A percentile compares a stretch with the other conserved stretches of the same genome.
These are phyloP conservation scores for Psittacula derbiana DNA, from an alignment of 2,797 vertebrate genomes.

Conservation along the genomic window DNA sequence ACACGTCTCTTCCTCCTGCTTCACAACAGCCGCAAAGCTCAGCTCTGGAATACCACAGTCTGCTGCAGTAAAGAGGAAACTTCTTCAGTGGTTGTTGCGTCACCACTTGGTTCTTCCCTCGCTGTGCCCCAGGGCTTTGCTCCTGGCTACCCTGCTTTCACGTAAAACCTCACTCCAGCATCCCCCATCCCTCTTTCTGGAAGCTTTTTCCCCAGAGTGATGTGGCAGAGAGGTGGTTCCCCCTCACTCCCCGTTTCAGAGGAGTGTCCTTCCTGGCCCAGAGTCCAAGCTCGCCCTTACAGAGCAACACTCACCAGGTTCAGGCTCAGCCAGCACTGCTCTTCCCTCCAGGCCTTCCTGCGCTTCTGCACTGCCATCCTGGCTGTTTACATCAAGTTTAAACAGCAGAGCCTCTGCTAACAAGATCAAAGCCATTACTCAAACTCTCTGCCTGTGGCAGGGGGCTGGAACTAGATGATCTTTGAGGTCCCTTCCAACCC, in stretches of 20 bases:
- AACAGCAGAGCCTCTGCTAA: slow-evolving; percentile 35
- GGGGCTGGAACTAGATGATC: neutral
- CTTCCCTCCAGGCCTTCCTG: slow-evolving; percentile 29
- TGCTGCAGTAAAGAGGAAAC: neutral
- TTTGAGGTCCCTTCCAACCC: neutral
- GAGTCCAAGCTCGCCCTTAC: neutral
- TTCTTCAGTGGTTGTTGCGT: neutral
- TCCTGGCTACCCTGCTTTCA: no score
- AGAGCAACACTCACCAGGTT: neutral
- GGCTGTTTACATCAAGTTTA: neutral
- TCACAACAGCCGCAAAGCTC: neutral
- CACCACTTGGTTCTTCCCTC: neutral
- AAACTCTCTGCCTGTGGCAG: neutral
- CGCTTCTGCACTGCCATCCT: slow-evolving; percentile 21
- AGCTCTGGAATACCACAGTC: neutral
- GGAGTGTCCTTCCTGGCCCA: rapidly evolving
- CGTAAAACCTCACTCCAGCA: neutral
- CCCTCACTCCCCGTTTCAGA: neutral
- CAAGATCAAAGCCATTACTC: neutral
- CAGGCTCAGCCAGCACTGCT: slow-evolving; percentile 19
- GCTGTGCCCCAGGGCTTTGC: neutral
- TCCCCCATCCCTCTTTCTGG: neutral
- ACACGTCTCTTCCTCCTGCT: slow-evolving; percentile 35
- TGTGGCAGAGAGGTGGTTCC: neutral
- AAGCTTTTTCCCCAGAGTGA: neutral